These are phyloP conservation scores for Oryctolagus cuniculus DNA, from an alignment of 2,113 vertebrate genomes.

Conservation along the genomic window mOryCun1.1 NC_091450.1:34565001-34565500, in stretches of 20 bases:
- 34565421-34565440: slow-evolving; percentile 96
- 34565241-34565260: background rate
- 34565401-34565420: slow-evolving; percentile 99
- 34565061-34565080: slow-evolving; percentile 98
- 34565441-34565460: slow-evolving; percentile 96
- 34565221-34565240: fast-evolving
- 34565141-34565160: slow-evolving; percentile 97
- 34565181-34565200: background rate
- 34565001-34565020: slow-evolving; percentile 99
- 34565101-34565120: slow-evolving; percentile 98
- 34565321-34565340: background rate
- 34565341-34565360: slow-evolving; percentile 98
- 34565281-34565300: background rate
- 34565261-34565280: background rate
- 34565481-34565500: slow-evolving; percentile 99
- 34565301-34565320: background rate
- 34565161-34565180: too few relatives aligned
- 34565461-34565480: slow-evolving; percentile 98
- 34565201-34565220: background rate
- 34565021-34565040: slow-evolving; percentile 98
- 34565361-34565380: slow-evolving; percentile 99
- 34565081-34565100: slow-evolving; percentile 98
- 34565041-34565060: slow-evolving; percentile 98
- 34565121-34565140: slow-evolving; percentile 98
- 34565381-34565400: slow-evolving; percentile 98